phyloP scores from a whole-genome alignment of 1,140 invertebrate genomes.

The Bemisia tabaci region DNA sequence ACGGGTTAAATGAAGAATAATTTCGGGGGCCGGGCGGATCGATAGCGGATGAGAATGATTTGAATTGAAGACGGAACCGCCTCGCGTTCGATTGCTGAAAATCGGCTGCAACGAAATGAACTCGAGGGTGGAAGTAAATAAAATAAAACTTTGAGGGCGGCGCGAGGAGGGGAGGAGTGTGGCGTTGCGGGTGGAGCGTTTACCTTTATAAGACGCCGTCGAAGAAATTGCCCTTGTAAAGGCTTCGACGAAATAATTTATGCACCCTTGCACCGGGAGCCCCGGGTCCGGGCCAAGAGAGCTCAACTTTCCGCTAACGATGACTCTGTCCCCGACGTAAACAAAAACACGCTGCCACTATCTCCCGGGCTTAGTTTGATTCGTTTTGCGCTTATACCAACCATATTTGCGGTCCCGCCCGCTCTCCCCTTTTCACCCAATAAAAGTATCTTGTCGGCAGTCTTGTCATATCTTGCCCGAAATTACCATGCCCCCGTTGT shows the following conservation, averaged over 20 bases:
- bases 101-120: too few relatives aligned
- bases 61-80: background rate
- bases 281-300: background rate
- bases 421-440: background rate
- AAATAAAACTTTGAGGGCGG: too few relatives aligned
- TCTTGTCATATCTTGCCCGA: too few relatives aligned
- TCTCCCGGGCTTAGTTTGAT: background rate
- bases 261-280: background rate
- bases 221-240: background rate
- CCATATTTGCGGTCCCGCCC: slow-evolving; percentile 2
- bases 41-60: background rate
- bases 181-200: too few relatives aligned
- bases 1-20: background rate
- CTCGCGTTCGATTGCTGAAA: background rate
- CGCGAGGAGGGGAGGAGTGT: background rate
- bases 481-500: too few relatives aligned
- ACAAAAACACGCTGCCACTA: slow-evolving; percentile 1
- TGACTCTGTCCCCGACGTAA: too few relatives aligned
- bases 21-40: background rate
- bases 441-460: background rate
- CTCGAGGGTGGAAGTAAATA: too few relatives aligned
- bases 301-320: too few relatives aligned
- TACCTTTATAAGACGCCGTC: background rate
- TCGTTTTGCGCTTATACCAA: background rate
- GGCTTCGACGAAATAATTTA: background rate